These are phyloP conservation scores for Anoplolepis gracilipes DNA, from an alignment of 1,140 invertebrate species.

Conservation along the genomic window DNA sequence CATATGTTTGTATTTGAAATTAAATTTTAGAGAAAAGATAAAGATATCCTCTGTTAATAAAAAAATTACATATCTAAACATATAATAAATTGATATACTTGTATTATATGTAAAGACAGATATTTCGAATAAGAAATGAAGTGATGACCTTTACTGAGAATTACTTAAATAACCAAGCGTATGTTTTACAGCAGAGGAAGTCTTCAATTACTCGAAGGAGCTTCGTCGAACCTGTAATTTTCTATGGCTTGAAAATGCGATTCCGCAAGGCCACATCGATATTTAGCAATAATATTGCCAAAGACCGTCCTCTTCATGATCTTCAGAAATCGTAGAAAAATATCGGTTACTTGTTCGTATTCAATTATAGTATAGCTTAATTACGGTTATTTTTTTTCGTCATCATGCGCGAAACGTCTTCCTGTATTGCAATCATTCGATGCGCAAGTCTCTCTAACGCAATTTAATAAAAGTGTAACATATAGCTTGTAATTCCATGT, in stretches of 20 bases:
- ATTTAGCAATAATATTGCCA: constrained; percentile 19
- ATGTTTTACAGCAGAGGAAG: neutral
- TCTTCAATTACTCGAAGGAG: constrained; percentile 30
- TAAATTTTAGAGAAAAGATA: neutral
- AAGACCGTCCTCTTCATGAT: neutral
- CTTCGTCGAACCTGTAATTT: neutral
- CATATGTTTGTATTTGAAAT: neutral
- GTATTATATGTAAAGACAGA: neutral
- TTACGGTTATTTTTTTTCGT: constrained; percentile 16
- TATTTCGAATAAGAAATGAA: neutral
- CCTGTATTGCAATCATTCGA: constrained; percentile 43
- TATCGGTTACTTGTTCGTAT: neutral
- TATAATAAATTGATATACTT: neutral
- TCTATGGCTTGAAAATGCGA: neutral
- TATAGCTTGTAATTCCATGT: constrained; percentile 30
- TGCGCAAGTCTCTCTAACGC: neutral
- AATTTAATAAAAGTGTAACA: constrained; percentile 46
- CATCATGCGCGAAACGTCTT: constrained; percentile 16
- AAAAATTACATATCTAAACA: neutral
- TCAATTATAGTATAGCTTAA: constrained; percentile 43
- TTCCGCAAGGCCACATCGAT: constrained; percentile 19
- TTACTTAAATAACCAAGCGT: neutral
- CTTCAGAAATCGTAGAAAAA: constrained; percentile 23
- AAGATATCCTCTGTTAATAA: neutral
- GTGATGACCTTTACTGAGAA: neutral